Base-by-base conservation (phyloP, 2,888 invertebrate species). In the Yponomeuta malinellus region DNA sequence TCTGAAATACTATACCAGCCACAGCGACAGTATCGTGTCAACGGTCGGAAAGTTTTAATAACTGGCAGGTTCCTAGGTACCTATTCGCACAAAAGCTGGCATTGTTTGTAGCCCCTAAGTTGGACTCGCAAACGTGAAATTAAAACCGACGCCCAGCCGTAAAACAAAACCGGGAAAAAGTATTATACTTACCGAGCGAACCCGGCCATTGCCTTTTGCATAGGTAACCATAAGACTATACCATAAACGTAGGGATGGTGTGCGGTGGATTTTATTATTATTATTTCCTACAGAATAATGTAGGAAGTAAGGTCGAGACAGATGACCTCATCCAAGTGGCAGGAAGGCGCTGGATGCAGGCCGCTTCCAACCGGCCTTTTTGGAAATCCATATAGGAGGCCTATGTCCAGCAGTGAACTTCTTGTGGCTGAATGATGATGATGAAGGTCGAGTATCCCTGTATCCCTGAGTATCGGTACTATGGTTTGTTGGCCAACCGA, bases 11-110 rank as follows among this genome's bases (percentile, higher is more conserved):
- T 12, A 65, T 29, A 65, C 65, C 65, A 65, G 65, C 65, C n/a
- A 29, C 33, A 33, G 65, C 65, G 33, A 52, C 66, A 71, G 69
- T 68, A 71, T 69, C 29, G 43, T 48, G 68, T 69, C 68, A 63
- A 73, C 76, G 75, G 75, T 74, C 74, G 75, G 74, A 78, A 76
- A 85, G 82, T 87, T 87, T 87, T 87, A 87, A 87, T 87, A 86
- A 81, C 83, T 81, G 83, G 81, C 82, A 23, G 79, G 8, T 43
- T 8, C 43, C 43, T 67, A 43, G 67, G 43, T 67, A 23, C 23
- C 23, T 23, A 31, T 65, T 77, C 74, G 72, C 77, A 84, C 85
- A 87, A 86, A 86, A 82, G 67, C 67, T 37, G n/a, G 37, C 43
- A 67, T 43, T 65, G 65, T 67, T 67, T 43, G 67, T 67, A 43